These are phyloP conservation scores for Chironomus tepperi DNA, from an alignment of 1,140 invertebrate species.

Conservation along the genomic window DNA sequence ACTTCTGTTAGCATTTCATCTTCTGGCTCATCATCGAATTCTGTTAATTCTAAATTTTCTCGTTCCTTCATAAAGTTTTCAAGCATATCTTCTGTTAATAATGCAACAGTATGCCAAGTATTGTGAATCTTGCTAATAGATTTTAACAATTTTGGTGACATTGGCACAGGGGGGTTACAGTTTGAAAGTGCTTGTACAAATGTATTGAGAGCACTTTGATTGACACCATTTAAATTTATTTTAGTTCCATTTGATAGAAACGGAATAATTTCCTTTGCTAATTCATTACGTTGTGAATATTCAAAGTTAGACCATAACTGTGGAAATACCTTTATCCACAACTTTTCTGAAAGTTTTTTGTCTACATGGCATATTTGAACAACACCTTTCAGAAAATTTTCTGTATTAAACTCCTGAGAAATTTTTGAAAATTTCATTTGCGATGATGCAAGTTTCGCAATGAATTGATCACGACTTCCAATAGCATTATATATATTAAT, in stretches of 20 bases:
- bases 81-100: conserved; percentile 80
- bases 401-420: conserved; percentile 65
- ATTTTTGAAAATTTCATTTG: conserved; percentile 79
- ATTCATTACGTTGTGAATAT: conserved; percentile 70
- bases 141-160: conserved; percentile 73
- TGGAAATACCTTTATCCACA: conserved; percentile 86
- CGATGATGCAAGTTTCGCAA: conserved; percentile 59
- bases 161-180: conserved; percentile 73
- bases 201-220: conserved; percentile 83
- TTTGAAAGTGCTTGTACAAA: conserved; percentile 84
- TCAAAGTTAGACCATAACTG: conserved; percentile 78
- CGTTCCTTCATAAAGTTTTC: conserved; percentile 50
- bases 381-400: conserved; percentile 69
- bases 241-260: conserved; percentile 90
- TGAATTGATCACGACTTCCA: conserved; percentile 44
- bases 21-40: conserved; percentile 66
- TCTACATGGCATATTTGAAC: conserved; percentile 91
- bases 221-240: conserved; percentile 84
- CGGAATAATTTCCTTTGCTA: conserved; percentile 75
- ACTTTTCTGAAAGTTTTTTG: conserved; percentile 72
- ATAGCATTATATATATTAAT: conserved; percentile 45
- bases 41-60: conserved; percentile 40
- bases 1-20: conserved; percentile 26
- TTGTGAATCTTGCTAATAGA: conserved; percentile 93
- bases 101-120: conserved; percentile 86